Conservation (phyloP, 35 echinoderm and acorn worm species). For the Strongylocentrotus purpuratus region DNA sequence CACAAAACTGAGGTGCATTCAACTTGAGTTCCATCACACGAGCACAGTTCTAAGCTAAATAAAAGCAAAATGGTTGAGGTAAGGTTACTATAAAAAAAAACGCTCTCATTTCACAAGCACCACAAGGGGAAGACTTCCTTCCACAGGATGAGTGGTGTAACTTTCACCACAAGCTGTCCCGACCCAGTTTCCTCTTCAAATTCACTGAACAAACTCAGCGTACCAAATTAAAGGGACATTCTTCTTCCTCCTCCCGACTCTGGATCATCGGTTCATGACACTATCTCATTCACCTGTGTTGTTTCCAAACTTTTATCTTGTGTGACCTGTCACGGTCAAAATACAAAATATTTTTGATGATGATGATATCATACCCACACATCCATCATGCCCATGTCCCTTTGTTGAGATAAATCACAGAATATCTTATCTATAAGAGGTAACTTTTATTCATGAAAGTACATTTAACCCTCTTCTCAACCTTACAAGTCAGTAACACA, state of each 20-base stretch:
- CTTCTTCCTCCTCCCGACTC: not conserved
- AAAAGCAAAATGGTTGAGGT: not conserved
- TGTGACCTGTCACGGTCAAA: not conserved
- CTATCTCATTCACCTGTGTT: not conserved
- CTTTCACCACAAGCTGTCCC: slow-evolving; percentile 21
- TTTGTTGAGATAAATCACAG: not conserved
- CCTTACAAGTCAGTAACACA: not conserved
- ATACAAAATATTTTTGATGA: not conserved
- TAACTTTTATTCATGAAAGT: no score
- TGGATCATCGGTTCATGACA: not conserved
- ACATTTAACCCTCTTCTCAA: not conserved
- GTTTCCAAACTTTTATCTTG: not conserved
- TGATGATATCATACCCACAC: not conserved
- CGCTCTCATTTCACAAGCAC: slow-evolving; percentile 26
- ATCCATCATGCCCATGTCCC: not conserved
- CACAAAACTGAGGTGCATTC: not conserved
- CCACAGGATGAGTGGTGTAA: slow-evolving; percentile 36
- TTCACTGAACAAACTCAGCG: slow-evolving; percentile 14
- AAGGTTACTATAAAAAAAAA: not conserved
- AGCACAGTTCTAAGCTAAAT: not conserved
- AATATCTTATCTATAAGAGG: not conserved
- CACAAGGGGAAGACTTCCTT: slow-evolving; percentile 31
- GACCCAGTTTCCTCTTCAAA: slow-evolving; percentile 29
- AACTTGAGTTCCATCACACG: not conserved
- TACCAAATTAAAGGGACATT: slow-evolving; percentile 16